Evolutionary conservation across 2,888 invertebrate species (phyloP), one percentile per base, ranked within the genome.

Genomic region (Diarsia dahlii): DNA sequence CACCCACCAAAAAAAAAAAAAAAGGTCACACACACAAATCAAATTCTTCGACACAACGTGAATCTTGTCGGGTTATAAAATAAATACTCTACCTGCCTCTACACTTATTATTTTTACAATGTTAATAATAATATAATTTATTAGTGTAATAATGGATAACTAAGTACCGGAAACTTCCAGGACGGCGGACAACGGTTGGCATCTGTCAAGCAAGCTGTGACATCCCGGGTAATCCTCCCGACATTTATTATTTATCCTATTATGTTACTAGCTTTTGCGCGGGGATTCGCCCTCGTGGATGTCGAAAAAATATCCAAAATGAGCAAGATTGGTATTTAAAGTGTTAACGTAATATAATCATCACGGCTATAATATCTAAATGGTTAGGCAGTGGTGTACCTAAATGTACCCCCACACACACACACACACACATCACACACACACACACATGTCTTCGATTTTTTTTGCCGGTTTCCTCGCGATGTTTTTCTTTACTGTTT

Each of bases 151-250:
- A 66, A 50, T 50, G 66, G n/a, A 1, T 50, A 50, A 20, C 12
- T 12, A 13, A 13, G 13, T 34, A n/a, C 34, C 20, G 66, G 34
- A 50, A n/a, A 50, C 34, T 66, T 46, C 4, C 45, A 2, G 50
- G 15, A 13, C 15, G 15, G 3, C 15, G 45, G 45, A 69, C 52
- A 39, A 2, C 45, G 15, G 52, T 52, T 54, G 70, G 46, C 54
- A 69, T 28, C 70, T 54, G 70, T 28, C 52, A 18, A 28, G 20
- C 70, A 28, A n/a, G 70, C 45, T 46, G 65, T 72, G 28, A 46
- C n/a, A 28, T 3, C 46, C 12, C n/a, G 8, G 13, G 15, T 66
- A 45, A 71, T 46, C 45, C 46, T 3, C 4, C 15, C 1, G 8
- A 69, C 28, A 54, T 28, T 63, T 63, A 63, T 63, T 62, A 45